Conservation (phyloP, 2,797 vertebrate genomes). For the Lithobates pipiens region DNA sequence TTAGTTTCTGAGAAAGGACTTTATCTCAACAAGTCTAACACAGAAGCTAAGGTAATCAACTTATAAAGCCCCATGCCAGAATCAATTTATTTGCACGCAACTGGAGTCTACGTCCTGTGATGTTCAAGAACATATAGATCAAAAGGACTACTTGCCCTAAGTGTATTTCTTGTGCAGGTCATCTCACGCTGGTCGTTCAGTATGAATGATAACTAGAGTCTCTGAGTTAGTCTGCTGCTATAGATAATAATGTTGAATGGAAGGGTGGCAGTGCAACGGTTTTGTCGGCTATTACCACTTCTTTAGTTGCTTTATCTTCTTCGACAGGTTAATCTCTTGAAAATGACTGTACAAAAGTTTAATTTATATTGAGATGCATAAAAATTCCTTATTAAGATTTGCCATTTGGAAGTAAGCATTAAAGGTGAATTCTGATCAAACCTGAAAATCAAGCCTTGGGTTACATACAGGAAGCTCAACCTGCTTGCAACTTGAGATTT, state of each 20-base stretch:
- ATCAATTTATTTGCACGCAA: conserved; percentile 42
- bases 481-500: too few species aligned
- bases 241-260: conserved; percentile 24
- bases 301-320: not conserved
- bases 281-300: conserved; percentile 12
- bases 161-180: conserved; percentile 35
- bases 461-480: too few species aligned
- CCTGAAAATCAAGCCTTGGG: not conserved
- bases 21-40: conserved; percentile 40
- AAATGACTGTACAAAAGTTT: not conserved
- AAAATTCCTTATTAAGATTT: not conserved
- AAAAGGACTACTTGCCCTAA: conserved; percentile 33
- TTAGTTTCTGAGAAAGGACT: conserved; percentile 29
- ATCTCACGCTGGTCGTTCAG: conserved; percentile 26
- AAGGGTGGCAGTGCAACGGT: not conserved
- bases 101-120: conserved; percentile 29
- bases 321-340: not conserved
- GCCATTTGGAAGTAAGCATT: not conserved
- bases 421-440: not conserved
- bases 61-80: conserved; percentile 40
- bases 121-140: conserved; percentile 51
- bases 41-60: conserved; percentile 49
- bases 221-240: conserved; percentile 33
- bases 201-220: conserved; percentile 6
- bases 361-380: not conserved